Base-by-base conservation (phyloP, 2,113 vertebrate genomes). In the Porphyrio hochstetteri region DNA sequence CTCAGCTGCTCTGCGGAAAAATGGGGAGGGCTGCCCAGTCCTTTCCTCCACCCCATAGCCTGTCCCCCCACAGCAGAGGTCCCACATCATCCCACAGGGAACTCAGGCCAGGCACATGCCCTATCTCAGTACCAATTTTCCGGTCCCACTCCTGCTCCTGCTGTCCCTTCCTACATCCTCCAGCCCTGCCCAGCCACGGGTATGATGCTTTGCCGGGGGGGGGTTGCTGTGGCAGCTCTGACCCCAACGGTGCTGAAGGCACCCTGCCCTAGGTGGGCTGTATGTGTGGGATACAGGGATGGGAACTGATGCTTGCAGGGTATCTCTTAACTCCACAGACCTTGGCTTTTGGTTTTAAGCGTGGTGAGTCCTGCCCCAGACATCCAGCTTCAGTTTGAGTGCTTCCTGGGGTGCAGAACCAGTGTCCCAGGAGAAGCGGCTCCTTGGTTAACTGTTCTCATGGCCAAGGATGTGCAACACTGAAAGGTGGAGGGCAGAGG, bases 201-300 rank as follows among this genome's bases (percentile, higher is more conserved):
- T 36, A 16, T 0, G 3, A 7, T 25, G 20, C 21, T 36, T 53
- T 16, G 2, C 24, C 1, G 0, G 31, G 6, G 21, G 6, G 21
- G 18, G 44, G 9, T 9, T 46, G 46, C 72, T 29, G 38, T 29
- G 44, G 76, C 63, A 52, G 12, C 33, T 74, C 18, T 50, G 92
- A 79, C 92, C 97, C 83, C 92, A 53, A 61, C 57, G 20, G 89
- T 55, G 57, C 56, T n/a, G 50, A 31, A 53, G 93, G 71, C 93
- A 94, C 95, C 93, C 94, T 96, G 95, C 88, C 90, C 86, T 4
- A 25, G 56, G 33, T 57, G 60, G 50, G 29, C 24, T 74, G 84
- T 67, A 50, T 2, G 0, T 23, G 56, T 15, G 36, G 36, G 27
- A 48, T 52, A 67, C 21, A 10, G 52, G 61, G 19, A n/a, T 25